Percentiles rank a stretch among this genome's conserved stretches.
Conservation (phyloP, 92 coral and sea anemone genomes). For the Galaxea fascicularis region DNA sequence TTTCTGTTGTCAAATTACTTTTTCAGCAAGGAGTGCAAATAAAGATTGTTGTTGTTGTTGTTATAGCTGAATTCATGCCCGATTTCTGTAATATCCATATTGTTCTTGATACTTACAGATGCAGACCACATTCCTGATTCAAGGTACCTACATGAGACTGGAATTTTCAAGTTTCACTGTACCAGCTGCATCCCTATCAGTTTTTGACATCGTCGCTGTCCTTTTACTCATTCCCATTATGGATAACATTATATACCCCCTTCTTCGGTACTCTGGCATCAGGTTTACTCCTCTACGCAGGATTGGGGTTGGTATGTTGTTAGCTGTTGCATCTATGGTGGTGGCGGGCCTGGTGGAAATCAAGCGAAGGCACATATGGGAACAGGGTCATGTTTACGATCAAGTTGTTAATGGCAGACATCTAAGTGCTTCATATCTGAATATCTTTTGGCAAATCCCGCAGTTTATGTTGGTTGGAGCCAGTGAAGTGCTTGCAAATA, state of each 20-base stretch:
- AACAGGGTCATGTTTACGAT: background rate
- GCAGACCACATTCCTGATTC: slow-evolving; percentile 85
- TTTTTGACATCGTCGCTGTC: slow-evolving; percentile 60
- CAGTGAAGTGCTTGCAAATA: slow-evolving; percentile 85
- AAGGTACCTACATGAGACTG: slow-evolving; percentile 88
- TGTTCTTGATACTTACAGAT: slow-evolving; percentile 56
- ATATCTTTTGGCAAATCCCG: slow-evolving; percentile 84
- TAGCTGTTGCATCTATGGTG: slow-evolving; percentile 63
- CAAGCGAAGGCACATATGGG: slow-evolving; percentile 24
- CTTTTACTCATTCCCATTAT: slow-evolving; percentile 67
- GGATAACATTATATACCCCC: slow-evolving; percentile 72
- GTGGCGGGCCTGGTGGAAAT: slow-evolving; percentile 77
- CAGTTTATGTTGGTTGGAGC: slow-evolving; percentile 89
- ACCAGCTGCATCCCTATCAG: slow-evolving; percentile 60
- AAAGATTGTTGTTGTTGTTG: background rate
- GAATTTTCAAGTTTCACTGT: slow-evolving; percentile 29
- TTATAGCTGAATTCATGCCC: background rate
- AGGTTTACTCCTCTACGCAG: slow-evolving; percentile 72
- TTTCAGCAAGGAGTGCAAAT: too few species aligned
- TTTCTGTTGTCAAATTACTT: too few species aligned
- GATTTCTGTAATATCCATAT: background rate
- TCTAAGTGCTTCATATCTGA: slow-evolving; percentile 57
- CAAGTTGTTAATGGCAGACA: slow-evolving; percentile 32
- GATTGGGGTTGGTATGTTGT: slow-evolving; percentile 80
- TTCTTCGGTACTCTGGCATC: slow-evolving; percentile 53